Evolutionary conservation across 2,888 invertebrate genomes (phyloP), one percentile per base, ranked within the genome.

Genomic region (Conomelus anceps): DNA sequence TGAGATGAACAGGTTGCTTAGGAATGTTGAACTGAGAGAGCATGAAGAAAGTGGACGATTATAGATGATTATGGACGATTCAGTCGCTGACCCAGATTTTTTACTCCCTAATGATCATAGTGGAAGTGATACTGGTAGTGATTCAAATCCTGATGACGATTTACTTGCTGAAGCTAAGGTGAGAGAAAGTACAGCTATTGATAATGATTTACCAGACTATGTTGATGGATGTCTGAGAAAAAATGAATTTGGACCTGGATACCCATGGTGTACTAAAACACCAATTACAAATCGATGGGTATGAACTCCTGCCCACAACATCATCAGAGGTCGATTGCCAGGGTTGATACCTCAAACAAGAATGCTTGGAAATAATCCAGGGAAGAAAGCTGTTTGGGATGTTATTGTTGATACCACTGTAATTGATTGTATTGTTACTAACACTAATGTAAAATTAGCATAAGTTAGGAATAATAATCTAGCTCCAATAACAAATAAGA

Each of bases 261-360:
- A 87, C 26, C 87, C 26, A 17, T 87, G 87, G 87, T 87, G 87
- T 24, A 87, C 89, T 85, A 85, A 89, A 85, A 24, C 23, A 22
- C 22, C 24, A 23, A 1, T 88, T 13, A 84, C 22, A 22, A 85
- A 85, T 22, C 22, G n/a, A n/a, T 22, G 85, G 13, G 22, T 85
- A n/a, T 22, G 85, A 85, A 26, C 26, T 17, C 87, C 87, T 20
- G 23, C 87, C 22, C 87, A 87, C 29, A 87, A 87, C 24, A 22
- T 87, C 11, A 26, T 87, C 23, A 87, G 87, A 22, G 84, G 41
- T 22, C 22, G 88, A 41, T 34, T 85, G 22, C 87, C 87, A 87
- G 87, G 87, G 23, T 26, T 87, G 87, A 87, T 23, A 22, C 9
- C 13, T 85, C 3, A 87, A 22, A 23, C 87, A 3, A 87, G 22